Base-by-base conservation (phyloP, 2,888 invertebrate species). In the Cephus pygmeus region DNA sequence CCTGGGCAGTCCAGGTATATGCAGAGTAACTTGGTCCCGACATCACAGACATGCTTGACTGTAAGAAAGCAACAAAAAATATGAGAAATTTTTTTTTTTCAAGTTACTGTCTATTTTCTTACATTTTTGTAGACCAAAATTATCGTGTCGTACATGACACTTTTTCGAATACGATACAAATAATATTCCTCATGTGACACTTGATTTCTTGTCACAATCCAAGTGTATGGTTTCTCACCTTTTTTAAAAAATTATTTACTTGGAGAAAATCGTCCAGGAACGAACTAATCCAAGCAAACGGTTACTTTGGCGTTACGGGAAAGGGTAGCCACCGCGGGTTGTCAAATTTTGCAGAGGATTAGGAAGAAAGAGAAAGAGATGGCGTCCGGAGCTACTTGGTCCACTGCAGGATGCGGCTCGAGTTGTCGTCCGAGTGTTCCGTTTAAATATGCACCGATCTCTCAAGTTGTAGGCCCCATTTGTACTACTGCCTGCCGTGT, bases 21-120 rank as follows among this genome's bases (percentile, higher is more conserved):
- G 92, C 92, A 80, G 92, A 92, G 86, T 91, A 92, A 87, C 90
- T 92, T 81, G 93, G 93, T 85, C 92, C 93, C 84, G 92, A 91
- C 86, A 92, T 89, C 86, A 92, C 89, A 84, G 92, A 91, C 92
- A 92, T 92, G 81, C 83, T 90, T 79, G 78, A 83, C 83, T 83
- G 78, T 2, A 83, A 82, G 69, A 31, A 35, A 11, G 73, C 31
- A 35, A 23, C 2, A 56, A 69, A 77, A 76, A 76, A 75, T 71
- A 74, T 31, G 68, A 69, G 36, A 69, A 56, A 33, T 3, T 15
- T 73, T 6, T 34, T 12, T 12, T 35, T 15, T 35, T 68, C 56
- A 73, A 23, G 0, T 30, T 33, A 56, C 23, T 23, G 0, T 23
- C 15, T 56, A 56, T 56, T 56, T 56, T 11, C 36, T 78, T 78